These are phyloP conservation scores for Mythimna ferrago DNA, from an alignment of 2,888 invertebrate species.

Conservation along the genomic window DNA sequence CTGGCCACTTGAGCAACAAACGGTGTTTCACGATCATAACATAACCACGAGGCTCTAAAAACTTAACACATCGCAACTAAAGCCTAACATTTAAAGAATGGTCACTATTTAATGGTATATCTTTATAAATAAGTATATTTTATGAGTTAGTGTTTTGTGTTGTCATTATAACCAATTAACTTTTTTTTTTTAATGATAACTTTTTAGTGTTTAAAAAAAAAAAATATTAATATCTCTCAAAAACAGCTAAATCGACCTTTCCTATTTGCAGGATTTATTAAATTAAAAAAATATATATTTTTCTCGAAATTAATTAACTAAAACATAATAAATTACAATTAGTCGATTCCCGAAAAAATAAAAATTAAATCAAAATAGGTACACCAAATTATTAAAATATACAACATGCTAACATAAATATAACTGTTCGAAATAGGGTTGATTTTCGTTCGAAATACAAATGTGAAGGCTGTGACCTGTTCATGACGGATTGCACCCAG, in stretches of 20 bases:
- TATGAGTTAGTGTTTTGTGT: neutral
- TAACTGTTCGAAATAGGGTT: neutral
- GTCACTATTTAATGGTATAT: neutral
- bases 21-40: conserved; percentile 20
- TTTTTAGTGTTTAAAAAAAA: neutral
- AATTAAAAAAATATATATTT: too few species aligned
- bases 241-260: too few species aligned
- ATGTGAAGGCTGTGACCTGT: neutral
- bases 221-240: too few species aligned
- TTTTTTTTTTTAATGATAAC: neutral
- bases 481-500: conserved; percentile 8
- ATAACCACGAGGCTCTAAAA: conserved; percentile 3
- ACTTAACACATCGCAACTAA: neutral
- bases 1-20: conserved; percentile 21
- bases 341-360: too few species aligned
- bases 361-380: too few species aligned
- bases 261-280: too few species aligned
- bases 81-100: neutral
- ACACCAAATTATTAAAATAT: too few species aligned
- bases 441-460: neutral
- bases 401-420: too few species aligned
- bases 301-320: too few species aligned
- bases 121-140: neutral
- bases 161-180: neutral
- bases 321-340: too few species aligned